Percentiles rank a stretch among this genome's conserved stretches.
These are phyloP conservation scores for Momotus momota DNA, from an alignment of 2,797 vertebrate species.

Conservation along the genomic window DNA sequence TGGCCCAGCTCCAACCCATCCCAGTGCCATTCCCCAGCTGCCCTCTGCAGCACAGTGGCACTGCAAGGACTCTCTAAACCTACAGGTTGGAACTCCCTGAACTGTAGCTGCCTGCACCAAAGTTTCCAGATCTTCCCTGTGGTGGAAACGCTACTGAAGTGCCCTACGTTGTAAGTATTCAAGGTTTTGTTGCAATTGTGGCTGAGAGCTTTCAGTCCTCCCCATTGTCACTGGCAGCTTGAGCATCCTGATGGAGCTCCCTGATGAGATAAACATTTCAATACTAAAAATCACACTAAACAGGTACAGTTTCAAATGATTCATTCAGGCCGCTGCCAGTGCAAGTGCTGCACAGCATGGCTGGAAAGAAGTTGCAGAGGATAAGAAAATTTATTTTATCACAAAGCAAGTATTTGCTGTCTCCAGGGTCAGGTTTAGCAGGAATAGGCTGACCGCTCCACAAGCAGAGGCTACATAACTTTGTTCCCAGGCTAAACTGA, in stretches of 20 bases:
- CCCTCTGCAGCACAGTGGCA: neutral
- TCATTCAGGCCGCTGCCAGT: neutral
- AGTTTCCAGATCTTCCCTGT: neutral
- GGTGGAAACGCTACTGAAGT: neutral
- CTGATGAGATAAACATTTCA: neutral
- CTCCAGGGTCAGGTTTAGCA: neutral
- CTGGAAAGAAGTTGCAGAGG: neutral
- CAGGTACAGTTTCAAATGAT: neutral
- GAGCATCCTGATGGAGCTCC: neutral
- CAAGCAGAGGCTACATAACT: neutral
- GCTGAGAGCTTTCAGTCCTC: neutral
- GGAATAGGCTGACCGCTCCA: neutral
- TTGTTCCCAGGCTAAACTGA: neutral
- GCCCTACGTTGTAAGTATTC: neutral
- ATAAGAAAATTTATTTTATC: neutral
- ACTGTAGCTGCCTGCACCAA: neutral
- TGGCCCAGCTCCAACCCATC: neutral
- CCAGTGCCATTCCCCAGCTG: neutral
- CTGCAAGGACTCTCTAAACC: neutral
- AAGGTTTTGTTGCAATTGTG: neutral
- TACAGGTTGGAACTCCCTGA: neutral
- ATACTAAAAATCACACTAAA: neutral
- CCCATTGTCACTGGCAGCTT: neutral
- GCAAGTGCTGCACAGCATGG: neutral
- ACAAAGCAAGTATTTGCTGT: neutral